Conservation (phyloP, 1,140 invertebrate species). For the Holotrichia oblita region DNA sequence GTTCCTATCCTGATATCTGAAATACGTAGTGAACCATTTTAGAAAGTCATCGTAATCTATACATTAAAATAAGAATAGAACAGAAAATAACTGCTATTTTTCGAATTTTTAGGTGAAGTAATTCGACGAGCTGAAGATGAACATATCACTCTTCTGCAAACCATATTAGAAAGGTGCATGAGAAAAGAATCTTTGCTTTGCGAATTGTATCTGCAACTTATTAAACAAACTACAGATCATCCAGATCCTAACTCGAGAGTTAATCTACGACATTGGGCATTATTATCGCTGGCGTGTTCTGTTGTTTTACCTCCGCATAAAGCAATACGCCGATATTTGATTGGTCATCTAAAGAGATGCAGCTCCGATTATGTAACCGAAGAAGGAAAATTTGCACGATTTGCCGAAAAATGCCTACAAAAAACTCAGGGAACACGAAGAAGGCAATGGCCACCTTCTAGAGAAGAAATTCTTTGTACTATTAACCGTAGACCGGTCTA, state of each 20-base stretch:
- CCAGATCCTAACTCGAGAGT: slow-evolving; percentile 89
- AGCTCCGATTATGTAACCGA: slow-evolving; percentile 89
- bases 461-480: slow-evolving; percentile 92
- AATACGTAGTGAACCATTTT: too few relatives aligned
- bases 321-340: slow-evolving; percentile 86
- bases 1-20: too few relatives aligned
- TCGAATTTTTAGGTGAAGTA: slow-evolving; percentile 51
- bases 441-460: slow-evolving; percentile 90
- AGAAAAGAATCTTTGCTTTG: slow-evolving; percentile 86
- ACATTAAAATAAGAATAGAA: neutral
- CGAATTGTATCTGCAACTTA: slow-evolving; percentile 92
- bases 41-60: neutral
- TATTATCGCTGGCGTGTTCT: slow-evolving; percentile 88
- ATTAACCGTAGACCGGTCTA: slow-evolving; percentile 91
- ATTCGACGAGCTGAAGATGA: slow-evolving; percentile 79
- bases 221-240: slow-evolving; percentile 92
- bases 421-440: slow-evolving; percentile 87
- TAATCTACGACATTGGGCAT: slow-evolving; percentile 90
- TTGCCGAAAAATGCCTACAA: slow-evolving; percentile 90
- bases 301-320: slow-evolving; percentile 87
- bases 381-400: slow-evolving; percentile 93
- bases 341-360: slow-evolving; percentile 89
- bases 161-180: slow-evolving; percentile 89
- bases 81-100: neutral
- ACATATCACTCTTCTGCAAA: slow-evolving; percentile 87